Base-by-base conservation (phyloP, 2,113 vertebrate species). In the Bufo bufo region DNA sequence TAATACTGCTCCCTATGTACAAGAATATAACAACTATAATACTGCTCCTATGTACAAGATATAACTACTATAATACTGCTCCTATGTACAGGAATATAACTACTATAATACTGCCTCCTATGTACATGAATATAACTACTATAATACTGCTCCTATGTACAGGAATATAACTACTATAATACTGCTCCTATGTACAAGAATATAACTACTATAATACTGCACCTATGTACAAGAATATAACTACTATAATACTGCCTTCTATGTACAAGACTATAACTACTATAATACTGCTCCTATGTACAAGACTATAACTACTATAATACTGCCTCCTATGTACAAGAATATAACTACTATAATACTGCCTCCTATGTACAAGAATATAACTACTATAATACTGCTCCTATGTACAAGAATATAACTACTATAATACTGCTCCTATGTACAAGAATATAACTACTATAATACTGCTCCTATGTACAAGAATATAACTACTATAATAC, bases 141-240 rank as follows among this genome's bases (percentile, higher is more conserved):
- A 66, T 66, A 66, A 66, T 66, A 66, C 65, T 66, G 65, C 59
- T 43, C 66, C 23, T 69, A 69, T 69, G 20, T 69, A 69, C 65
- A 69, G 10, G 65, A 23, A 69, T 69, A 69, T 69, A 69, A 23
- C 65, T 69, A 23, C 65, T 69, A 69, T 61, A 61, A 61, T 61
- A 71, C 66, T 71, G 12, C 66, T 14, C 23, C 66, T 71, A 33
- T 71, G 16, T 43, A 71, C 66, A 71, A 71, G 66, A 71, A 71
- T 71, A 71, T 71, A 33, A 71, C 66, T 71, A 71, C 66, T 71
- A 43, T 71, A 43, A 71, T 71, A 71, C 66, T 71, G 23, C 66
- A 1, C 23, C 66, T 71, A 71, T 71, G 16, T 71, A 71, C 66
- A 71, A 14, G 66, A 71, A 71, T 71, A 71, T 71, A 71, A 71